A percentile compares a stretch with the other conserved stretches of the same genome.
Conservation (phyloP, 2,797 vertebrate genomes). For the Ctenosaura bakeri region DNA sequence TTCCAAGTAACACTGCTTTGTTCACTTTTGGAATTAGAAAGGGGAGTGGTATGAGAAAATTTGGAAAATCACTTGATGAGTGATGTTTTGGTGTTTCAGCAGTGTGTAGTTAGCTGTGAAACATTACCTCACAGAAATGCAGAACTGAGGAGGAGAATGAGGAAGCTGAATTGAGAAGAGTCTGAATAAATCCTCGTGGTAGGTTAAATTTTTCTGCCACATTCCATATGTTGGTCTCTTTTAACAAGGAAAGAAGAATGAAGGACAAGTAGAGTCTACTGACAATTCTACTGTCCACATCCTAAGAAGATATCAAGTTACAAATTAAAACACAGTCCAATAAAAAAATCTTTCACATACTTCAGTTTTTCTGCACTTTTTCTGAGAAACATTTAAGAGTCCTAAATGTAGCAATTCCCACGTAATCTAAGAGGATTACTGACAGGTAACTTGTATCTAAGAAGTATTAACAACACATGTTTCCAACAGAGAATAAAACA, state of each 20-base stretch:
- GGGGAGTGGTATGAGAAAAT: not conserved
- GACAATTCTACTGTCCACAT: constrained; percentile 80
- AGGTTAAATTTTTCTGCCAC: constrained; percentile 90
- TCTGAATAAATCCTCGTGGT: constrained; percentile 91
- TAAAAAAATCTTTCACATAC: not conserved
- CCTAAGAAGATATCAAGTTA: constrained; percentile 78
- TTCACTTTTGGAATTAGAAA: not conserved
- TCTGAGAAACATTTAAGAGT: not conserved
- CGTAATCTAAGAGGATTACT: not conserved
- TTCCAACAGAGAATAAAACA: not conserved
- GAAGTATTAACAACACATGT: not conserved
- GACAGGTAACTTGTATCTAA: not conserved
- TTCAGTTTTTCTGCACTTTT: not conserved
- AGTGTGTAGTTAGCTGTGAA: not conserved
- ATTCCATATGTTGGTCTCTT: constrained; percentile 90
- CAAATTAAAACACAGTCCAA: constrained; percentile 17
- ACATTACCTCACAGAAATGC: constrained; percentile 92
- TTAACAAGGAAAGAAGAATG: constrained; percentile 88
- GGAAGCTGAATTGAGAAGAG: constrained; percentile 88
- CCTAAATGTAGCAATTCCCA: not conserved
- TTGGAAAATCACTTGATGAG: not conserved
- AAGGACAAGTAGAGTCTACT: constrained; percentile 90
- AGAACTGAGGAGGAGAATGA: constrained; percentile 92
- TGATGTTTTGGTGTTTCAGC: not conserved
- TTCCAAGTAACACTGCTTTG: not conserved